phyloP scores from a whole-genome alignment of 2,113 vertebrate species.

The Python bivittatus region DNA sequence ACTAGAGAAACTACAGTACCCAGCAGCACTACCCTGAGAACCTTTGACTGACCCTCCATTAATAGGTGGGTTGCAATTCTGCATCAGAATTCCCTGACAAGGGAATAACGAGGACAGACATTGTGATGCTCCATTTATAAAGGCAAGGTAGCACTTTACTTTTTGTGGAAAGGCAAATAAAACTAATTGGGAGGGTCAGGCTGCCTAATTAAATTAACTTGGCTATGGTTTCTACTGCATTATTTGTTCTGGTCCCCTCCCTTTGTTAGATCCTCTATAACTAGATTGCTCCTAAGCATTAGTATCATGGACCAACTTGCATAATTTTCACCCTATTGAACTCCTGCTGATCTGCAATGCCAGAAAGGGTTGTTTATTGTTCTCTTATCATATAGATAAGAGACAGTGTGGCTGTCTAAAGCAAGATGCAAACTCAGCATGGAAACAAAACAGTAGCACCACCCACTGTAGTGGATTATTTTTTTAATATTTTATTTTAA shows the following conservation, averaged over 20 bases:
- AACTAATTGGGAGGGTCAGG: background rate
- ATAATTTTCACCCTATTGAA: background rate
- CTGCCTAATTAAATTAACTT: background rate
- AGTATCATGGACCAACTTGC: background rate
- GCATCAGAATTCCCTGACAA: background rate
- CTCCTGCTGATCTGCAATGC: background rate
- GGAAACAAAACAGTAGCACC: background rate
- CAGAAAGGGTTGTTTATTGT: background rate
- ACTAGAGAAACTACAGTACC: background rate
- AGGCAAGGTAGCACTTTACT: background rate
- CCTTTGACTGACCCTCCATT: too few species aligned
- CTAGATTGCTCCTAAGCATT: too few species aligned
- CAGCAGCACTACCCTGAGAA: too few species aligned
- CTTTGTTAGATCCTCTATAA: background rate
- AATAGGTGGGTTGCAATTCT: background rate
- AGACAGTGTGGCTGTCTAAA: background rate
- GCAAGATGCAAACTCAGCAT: background rate
- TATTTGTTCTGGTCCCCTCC: background rate
- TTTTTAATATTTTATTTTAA: conserved; percentile 2
- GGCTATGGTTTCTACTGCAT: background rate
- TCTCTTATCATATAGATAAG: background rate
- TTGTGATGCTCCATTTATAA: background rate
- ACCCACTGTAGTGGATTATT: too few species aligned
- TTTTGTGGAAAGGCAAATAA: background rate
- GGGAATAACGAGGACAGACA: too few species aligned